phyloP scores from a whole-genome alignment of 2,797 vertebrate species.

The Holocentrus rufus region DNA sequence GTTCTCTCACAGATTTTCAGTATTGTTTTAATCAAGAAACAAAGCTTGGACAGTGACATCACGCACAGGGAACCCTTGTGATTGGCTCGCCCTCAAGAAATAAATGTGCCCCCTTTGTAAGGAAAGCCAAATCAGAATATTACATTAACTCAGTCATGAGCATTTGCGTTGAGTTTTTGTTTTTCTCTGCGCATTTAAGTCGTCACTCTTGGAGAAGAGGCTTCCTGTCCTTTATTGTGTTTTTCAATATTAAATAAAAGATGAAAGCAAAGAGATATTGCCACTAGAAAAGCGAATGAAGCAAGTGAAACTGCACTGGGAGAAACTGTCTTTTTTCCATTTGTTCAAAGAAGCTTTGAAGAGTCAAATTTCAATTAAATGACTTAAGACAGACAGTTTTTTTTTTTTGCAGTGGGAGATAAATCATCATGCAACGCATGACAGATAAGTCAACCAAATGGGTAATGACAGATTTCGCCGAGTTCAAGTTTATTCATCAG shows the following conservation, averaged over 20 bases:
- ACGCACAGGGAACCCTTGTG: neutral
- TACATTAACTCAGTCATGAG: too few relatives aligned
- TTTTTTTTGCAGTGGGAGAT: neutral
- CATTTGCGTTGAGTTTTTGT: too few relatives aligned
- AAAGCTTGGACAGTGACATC: neutral
- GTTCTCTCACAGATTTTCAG: too few relatives aligned
- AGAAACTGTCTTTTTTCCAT: too few relatives aligned
- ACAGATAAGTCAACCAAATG: neutral
- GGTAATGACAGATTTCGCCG: slow-evolving; percentile 8
- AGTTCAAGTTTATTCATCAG: slow-evolving; percentile 1
- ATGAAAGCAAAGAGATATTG: neutral
- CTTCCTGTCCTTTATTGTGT: too few relatives aligned
- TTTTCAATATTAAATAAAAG: neutral
- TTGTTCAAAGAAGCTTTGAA: too few relatives aligned
- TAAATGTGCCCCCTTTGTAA: neutral
- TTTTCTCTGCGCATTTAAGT: too few relatives aligned
- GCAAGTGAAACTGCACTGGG: too few relatives aligned
- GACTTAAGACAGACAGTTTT: too few relatives aligned
- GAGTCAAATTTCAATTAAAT: too few relatives aligned
- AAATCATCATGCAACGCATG: neutral
- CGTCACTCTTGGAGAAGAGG: too few relatives aligned
- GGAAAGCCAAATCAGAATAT: neutral
- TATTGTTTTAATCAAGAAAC: slow-evolving; percentile 10
- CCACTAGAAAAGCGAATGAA: neutral
- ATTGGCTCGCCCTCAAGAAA: neutral